These are phyloP conservation scores for Procambarus virginalis DNA, from an alignment of 1,140 invertebrate genomes.

Conservation along the genomic window DNA sequence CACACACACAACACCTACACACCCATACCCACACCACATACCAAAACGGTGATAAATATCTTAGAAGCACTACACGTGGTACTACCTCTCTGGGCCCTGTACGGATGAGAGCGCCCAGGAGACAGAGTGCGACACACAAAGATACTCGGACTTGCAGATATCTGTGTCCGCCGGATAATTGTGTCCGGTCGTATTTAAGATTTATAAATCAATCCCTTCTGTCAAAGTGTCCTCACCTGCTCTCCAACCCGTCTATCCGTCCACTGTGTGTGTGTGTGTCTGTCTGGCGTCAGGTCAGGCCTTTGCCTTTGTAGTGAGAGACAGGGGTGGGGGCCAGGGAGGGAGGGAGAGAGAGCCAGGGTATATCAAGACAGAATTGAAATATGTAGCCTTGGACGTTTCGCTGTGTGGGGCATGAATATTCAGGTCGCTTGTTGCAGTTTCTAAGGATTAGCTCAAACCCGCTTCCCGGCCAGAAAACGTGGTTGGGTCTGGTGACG, in stretches of 20 bases:
- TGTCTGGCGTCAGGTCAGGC: background rate
- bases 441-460: constrained; percentile 62
- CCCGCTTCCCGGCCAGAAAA: constrained; percentile 11
- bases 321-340: background rate
- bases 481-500: background rate
- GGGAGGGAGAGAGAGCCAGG: background rate
- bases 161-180: constrained; percentile 45
- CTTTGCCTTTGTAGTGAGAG: constrained; percentile 52
- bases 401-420: constrained; percentile 48
- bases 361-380: constrained; percentile 67
- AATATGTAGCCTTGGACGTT: constrained; percentile 58
- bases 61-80: constrained; percentile 41
- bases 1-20: constrained; percentile 3
- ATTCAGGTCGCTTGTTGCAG: constrained; percentile 58
- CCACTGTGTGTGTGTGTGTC: no score
- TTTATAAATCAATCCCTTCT: constrained; percentile 61
- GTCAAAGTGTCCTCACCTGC: background rate
- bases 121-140: background rate
- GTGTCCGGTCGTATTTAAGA: constrained; percentile 62
- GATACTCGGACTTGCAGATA: constrained; percentile 62
- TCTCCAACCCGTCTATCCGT: background rate
- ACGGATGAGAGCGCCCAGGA: background rate
- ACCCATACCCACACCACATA: background rate
- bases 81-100: background rate
- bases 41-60: constrained; percentile 28